Base-by-base conservation (phyloP, 2,113 vertebrate species). In the Cyanistes caeruleus region DNA sequence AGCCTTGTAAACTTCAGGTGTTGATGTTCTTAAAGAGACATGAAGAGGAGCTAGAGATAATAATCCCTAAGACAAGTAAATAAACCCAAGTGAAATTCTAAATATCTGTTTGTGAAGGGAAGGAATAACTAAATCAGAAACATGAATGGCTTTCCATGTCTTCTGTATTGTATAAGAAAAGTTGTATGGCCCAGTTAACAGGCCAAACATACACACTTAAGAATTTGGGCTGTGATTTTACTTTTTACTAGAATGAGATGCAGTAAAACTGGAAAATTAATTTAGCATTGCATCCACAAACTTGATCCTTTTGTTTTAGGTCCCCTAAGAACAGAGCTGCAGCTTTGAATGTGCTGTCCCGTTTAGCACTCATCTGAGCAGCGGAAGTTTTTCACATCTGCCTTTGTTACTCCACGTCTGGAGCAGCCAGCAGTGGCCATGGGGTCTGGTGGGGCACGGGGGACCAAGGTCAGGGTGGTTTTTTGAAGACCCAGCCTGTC, bases 401-500 rank as follows among this genome's bases (percentile, higher is more conserved):
- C 24, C 72, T 68, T 68, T 58, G 73, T 87, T 25, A 8, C 52
- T 86, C 19, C 10, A 1, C 6, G 3, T 58, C 19, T 28, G 64
- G n/a, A 0, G 1, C 1, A 4, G 52, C 19, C 15, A 8, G 63
- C 4, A 2, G 31, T 10, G 12, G 48, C 35, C 19, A 2, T 0
- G 0, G 46, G 56, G 37, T 63, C 64, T 51, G 53, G 31, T n/a
- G 75, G 48, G 53, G 37, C 2, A 1, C 41, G 23, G 82, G 39
- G 28, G 9, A 19, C 65, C 1, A 2, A 23, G 46, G 14, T 43
- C 30, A 3, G 72, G 25, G 18, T 55, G 68, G 30, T 19, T 51
- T 52, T 10, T 13, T 69, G 49, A 28, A 52, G 53, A 58, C 19
- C 15, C 43, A 10, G 8, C 20, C 25, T 65, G 37, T 41, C 8